Evolutionary conservation across 2,888 invertebrate species (phyloP).

Genomic region (Notodonta dromedarius): DNA sequence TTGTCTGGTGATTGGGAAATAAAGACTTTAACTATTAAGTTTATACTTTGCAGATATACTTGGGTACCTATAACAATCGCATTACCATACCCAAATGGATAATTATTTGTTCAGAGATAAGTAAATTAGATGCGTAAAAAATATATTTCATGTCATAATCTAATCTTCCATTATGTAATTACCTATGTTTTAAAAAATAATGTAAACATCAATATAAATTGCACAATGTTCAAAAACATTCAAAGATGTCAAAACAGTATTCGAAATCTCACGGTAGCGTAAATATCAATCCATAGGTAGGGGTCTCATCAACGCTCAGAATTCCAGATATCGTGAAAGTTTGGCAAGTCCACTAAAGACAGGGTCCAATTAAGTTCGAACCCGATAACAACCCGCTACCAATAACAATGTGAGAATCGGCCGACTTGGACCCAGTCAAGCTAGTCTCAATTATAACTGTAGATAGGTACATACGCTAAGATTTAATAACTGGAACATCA

Average conservation of each 20-base stretch:
- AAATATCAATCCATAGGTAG: background rate
- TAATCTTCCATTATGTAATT: too few relatives aligned
- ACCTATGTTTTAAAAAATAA: too few relatives aligned
- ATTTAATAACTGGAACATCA: background rate
- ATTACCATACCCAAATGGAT: too few relatives aligned
- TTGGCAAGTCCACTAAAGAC: constrained; percentile 30
- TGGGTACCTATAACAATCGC: too few relatives aligned
- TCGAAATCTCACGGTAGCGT: background rate
- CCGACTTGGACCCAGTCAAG: constrained; percentile 16
- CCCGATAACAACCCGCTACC: constrained; percentile 28
- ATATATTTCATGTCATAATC: too few relatives aligned
- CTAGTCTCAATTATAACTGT: constrained; percentile 19
- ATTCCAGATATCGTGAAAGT: constrained; percentile 15
- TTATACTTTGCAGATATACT: too few relatives aligned
- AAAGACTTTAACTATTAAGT: background rate
- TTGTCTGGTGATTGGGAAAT: background rate
- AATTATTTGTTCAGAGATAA: too few relatives aligned
- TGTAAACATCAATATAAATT: too few relatives aligned
- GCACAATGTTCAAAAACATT: too few relatives aligned
- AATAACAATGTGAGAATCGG: constrained; percentile 19
- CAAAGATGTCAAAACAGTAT: too few relatives aligned
- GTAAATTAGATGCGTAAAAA: too few relatives aligned
- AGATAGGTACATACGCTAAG: background rate
- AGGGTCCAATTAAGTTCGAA: constrained; percentile 38
- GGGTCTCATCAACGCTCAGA: background rate